Evolutionary conservation across 2,113 vertebrate species (phyloP), one percentile per base, ranked within the genome.

Genomic region (Lampris megalopsis): DNA sequence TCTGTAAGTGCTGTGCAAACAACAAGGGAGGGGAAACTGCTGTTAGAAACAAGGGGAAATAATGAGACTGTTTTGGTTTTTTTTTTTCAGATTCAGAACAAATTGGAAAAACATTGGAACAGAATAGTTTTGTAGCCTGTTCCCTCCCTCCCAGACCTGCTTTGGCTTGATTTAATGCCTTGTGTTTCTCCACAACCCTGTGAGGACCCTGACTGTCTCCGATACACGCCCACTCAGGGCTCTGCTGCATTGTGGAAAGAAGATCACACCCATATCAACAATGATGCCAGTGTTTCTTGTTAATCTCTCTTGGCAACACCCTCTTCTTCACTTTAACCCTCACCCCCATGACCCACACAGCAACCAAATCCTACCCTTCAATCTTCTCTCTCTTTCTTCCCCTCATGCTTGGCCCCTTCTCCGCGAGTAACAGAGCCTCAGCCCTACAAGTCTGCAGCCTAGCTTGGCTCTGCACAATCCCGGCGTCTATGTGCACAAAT

Each of bases 1-100:
- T 99, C 94, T 99, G 98, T 97, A 99, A 95, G 95, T 99, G 98
- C 97, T 99, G 94, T 71, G 59, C 59, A 86, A 93, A 90, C 54
- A 81, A 81, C 24, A 24, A 24, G 24, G 83, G 64, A 81, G 76
- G 81, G 52, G 45, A 89, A 69, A 66, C 45, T 8, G 72, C 73
- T 69, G 65, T 92, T 78, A 89, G 73, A 82, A 82, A 85, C 71
- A 83, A 80, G 59, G 62, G 58, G 62, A 77, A 82, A 85, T 82
- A 88, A 89, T 78, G 69, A 80, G 2, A 6, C 2, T 4, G 2
- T 7, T 24, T 57, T 57, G 6, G 40, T 71, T 72, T 64, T 38
- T 59, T 40, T 60, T 75, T 36, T 52, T 65, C 62, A 64, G 59
- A 70, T 73, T 35, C 59, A 75, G 66, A 73, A 79, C 84, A 88